A percentile compares a stretch with the other conserved stretches of the same genome.
phyloP scores from a whole-genome alignment of 2,797 vertebrate species.

The Trematomus bernacchii region DNA sequence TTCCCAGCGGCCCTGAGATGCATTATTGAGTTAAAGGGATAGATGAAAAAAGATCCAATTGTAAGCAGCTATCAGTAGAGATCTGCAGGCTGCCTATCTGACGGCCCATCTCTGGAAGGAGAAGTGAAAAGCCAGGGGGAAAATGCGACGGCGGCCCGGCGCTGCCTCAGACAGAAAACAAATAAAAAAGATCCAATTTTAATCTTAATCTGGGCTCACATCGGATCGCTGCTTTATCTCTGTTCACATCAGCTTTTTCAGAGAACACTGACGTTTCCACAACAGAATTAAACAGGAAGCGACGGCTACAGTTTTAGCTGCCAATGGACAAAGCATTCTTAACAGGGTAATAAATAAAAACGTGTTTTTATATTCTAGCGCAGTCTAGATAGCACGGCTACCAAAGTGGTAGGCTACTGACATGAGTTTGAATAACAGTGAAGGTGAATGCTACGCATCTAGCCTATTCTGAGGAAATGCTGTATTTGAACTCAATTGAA shows the following conservation, averaged over 20 bases:
- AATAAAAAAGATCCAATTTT: conserved; percentile 89
- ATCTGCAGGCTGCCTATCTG: conserved; percentile 84
- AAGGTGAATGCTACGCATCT: background rate
- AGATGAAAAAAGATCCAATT: conserved; percentile 84
- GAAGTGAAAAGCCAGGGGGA: conserved; percentile 82
- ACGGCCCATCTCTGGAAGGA: conserved; percentile 84
- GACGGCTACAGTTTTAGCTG: conserved; percentile 67
- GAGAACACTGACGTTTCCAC: conserved; percentile 87
- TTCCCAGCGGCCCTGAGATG: conserved; percentile 64
- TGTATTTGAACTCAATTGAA: background rate
- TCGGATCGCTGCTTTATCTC: conserved; percentile 86
- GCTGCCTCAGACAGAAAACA: conserved; percentile 86
- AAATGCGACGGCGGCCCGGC: conserved; percentile 75
- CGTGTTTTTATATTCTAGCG: conserved; percentile 18
- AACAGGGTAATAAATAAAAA: conserved; percentile 45
- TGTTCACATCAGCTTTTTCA: conserved; percentile 84
- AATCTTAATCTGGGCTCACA: conserved; percentile 85
- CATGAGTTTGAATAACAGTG: background rate
- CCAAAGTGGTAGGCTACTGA: conserved; percentile 17
- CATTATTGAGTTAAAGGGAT: conserved; percentile 83
- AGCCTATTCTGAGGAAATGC: background rate
- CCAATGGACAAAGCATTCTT: conserved; percentile 62
- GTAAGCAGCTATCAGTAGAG: conserved; percentile 81
- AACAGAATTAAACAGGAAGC: conserved; percentile 88
- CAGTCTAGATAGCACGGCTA: conserved; percentile 1